phyloP scores from a whole-genome alignment of 2,797 vertebrate genomes.

The Alauda arvensis region DNA sequence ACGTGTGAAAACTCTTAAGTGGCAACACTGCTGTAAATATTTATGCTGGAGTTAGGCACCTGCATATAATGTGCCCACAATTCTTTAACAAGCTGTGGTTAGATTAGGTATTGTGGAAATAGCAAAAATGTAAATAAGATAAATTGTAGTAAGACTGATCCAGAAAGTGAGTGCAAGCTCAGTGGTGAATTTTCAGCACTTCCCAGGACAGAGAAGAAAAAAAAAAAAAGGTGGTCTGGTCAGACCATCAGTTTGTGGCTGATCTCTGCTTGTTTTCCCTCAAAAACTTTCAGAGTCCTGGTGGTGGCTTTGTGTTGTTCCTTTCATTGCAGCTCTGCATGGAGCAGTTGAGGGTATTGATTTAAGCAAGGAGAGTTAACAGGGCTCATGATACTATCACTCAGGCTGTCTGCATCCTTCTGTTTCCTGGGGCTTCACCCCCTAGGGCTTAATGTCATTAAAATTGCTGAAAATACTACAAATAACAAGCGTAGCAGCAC shows the following conservation, averaged over 20 bases:
- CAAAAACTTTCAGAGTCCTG: background rate
- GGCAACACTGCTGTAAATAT: slow-evolving; percentile 22
- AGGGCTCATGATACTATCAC: background rate
- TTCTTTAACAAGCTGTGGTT: background rate
- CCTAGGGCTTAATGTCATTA: slow-evolving; percentile 33
- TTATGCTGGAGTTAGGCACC: slow-evolving; percentile 16
- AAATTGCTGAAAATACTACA: slow-evolving; percentile 32
- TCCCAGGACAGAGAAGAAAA: background rate
- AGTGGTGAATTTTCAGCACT: background rate
- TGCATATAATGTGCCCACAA: background rate
- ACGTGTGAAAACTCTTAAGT: slow-evolving; percentile 18
- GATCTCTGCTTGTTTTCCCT: background rate
- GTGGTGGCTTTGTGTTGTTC: background rate
- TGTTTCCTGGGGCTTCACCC: slow-evolving; percentile 20
- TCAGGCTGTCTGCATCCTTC: slow-evolving; percentile 7
- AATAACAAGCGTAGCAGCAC: slow-evolving; percentile 11
- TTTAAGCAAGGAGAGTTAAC: background rate
- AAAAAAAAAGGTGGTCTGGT: background rate
- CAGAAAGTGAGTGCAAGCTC: background rate
- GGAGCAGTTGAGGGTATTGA: slow-evolving; percentile 14
- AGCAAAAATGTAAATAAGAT: background rate
- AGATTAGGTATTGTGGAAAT: background rate
- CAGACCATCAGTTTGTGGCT: background rate
- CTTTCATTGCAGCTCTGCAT: slow-evolving; percentile 33
- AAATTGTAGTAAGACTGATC: background rate